Percentiles rank a stretch among this genome's conserved stretches.
Conservation (phyloP, 2,113 vertebrate species). For the Sinosuthora webbiana region DNA sequence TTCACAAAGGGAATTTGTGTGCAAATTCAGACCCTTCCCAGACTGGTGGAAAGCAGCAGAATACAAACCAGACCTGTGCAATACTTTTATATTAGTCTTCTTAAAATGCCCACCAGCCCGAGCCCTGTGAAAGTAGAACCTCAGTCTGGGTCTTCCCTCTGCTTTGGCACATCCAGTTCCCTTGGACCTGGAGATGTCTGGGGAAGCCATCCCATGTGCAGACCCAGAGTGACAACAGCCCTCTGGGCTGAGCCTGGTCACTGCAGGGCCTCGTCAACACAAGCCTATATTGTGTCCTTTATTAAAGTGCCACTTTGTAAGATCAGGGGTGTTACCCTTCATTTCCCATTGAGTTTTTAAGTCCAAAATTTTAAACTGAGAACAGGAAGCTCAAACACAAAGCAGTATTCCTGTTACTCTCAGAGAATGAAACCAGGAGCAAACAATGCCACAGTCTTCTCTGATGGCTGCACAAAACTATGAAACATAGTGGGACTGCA, state of each 20-base stretch:
- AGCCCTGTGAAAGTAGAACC: not conserved
- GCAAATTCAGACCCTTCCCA: not conserved
- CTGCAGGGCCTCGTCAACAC: fast-evolving
- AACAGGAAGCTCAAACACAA: not conserved
- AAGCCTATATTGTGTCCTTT: not conserved
- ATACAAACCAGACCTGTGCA: not conserved
- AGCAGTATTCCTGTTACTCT: not conserved
- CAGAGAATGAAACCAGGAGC: not conserved
- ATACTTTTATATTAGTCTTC: not conserved
- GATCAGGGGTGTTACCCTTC: not conserved
- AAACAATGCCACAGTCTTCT: not conserved
- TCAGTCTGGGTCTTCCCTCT: not conserved
- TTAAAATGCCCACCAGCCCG: not conserved
- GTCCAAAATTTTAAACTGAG: not conserved
- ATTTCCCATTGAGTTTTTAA: not conserved
- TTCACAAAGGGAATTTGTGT: not conserved
- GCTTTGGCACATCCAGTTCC: not conserved
- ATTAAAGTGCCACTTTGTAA: not conserved
- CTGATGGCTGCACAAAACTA: not conserved
- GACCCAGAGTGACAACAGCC: not conserved
- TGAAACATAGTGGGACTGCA: not conserved
- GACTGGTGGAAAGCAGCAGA: not conserved
- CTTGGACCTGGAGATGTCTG: not conserved
- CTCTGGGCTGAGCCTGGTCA: not conserved
- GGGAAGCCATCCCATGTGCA: not conserved